Conservation (phyloP, 2,888 invertebrate species). For the Drosophila rubida region DNA sequence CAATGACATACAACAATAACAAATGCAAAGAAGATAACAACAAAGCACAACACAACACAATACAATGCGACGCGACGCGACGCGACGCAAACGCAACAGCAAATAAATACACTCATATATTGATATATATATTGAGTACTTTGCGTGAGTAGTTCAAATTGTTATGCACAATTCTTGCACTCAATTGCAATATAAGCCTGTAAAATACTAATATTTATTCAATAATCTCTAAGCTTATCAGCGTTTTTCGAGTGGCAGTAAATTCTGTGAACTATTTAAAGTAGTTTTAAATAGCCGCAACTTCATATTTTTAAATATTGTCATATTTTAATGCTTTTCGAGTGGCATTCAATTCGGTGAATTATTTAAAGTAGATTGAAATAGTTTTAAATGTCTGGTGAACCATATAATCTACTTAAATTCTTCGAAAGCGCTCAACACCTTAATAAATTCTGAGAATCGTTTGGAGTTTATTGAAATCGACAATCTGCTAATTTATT, state of each 20-base stretch:
- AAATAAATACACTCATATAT: constrained; percentile 32
- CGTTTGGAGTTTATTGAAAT: neutral
- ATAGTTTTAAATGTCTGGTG: neutral
- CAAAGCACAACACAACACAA: constrained; percentile 18
- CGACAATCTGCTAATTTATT: neutral
- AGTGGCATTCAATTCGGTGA: neutral
- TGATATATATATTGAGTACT: constrained; percentile 32
- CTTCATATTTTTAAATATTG: neutral
- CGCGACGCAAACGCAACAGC: constrained; percentile 22
- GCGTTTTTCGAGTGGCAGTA: neutral
- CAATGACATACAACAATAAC: constrained; percentile 54
- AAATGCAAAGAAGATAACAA: constrained; percentile 30
- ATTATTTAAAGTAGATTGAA: neutral
- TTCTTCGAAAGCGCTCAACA: neutral
- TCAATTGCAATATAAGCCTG: neutral
- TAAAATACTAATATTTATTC: no score
- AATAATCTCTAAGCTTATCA: neutral
- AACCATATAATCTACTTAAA: neutral
- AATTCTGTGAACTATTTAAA: neutral
- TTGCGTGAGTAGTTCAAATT: constrained; percentile 32
- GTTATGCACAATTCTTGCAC: constrained; percentile 5
- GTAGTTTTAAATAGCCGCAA: neutral
- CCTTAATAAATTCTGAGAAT: neutral
- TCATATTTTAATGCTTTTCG: neutral
- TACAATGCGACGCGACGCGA: no score